Base-by-base conservation (phyloP, 2,797 vertebrate species). In the Geotrypetes seraphini region DNA sequence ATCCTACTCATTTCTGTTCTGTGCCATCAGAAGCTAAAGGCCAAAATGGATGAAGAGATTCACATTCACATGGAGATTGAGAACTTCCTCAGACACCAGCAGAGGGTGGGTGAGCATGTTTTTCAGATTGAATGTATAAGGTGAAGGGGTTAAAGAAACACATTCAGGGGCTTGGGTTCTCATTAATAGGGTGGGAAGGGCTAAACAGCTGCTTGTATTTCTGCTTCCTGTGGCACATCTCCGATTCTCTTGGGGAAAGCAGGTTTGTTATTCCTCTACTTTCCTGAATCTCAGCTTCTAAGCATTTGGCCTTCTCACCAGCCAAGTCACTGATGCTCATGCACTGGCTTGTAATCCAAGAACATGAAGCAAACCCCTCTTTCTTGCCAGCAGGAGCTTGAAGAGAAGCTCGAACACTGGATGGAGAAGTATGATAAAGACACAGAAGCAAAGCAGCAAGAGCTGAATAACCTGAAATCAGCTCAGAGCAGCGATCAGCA, bases 371-470 rank as follows among this genome's bases (percentile, higher is more conserved):
- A n/a, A n/a, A n/a, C n/a, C n/a, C 9, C n/a, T 53, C n/a, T 53
- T 3, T 59, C 37, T 54, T 33, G 12, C 19, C 10, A 33, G 43
- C 31, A 84, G 84, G 63, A 47, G 7, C 50, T 81, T 14, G 57
- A 75, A 28, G 74, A 84, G 35, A 78, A 71, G 43, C 50, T 86
- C 36, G 79, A 81, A 26, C 74, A 66, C 39, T 91, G 88, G 88
- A 69, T 83, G 60, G 78, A 86, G 28, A 85, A 80, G 26, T 86
- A 78, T 14, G 68, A 89, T 36, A 83, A 68, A 2, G 86, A 87
- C 34, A 72, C 68, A 6, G 62, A 88, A 5, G 66, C 77, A 32
- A 92, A 89, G 55, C 76, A 89, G 3, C 44, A 77, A 29, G 73
- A 87, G 48, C 53, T 90, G 22, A 73, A 71, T 17, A 25, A 28